Base-by-base conservation (phyloP, 1,140 invertebrate genomes). In the Heliconius eleuchia region DNA sequence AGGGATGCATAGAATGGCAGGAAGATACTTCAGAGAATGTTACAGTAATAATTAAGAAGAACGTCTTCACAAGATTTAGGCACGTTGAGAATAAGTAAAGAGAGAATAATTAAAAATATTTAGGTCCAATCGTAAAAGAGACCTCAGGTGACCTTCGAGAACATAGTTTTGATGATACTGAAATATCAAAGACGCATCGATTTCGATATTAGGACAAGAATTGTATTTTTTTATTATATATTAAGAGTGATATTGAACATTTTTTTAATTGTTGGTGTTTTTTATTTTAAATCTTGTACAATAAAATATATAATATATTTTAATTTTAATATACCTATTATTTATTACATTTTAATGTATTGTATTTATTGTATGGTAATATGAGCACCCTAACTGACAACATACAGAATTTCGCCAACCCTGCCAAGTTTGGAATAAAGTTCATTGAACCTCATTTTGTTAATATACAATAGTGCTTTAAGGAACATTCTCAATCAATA, bases 361-460 rank as follows among this genome's bases (percentile, higher is more conserved):
- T 23, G 9, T 27, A 23, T 60, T 66, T 66, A 23, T 57, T 57
- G 7, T 9, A 52, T 57, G 52, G 6, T 57, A n/a, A n/a, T 57
- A 30, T 55, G 74, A 18, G 6, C 39, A 76, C 74, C 60, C 74
- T 76, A 30, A 76, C 60, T 39, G 37, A 18, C 74, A 60, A 71
- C 16, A 76, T 60, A 18, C 57, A 70, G 42, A 39, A 66, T 66
- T 70, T 42, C 46, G 74, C 66, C 60, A 76, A 71, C 57, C 74
- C 60, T 76, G 74, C 55, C 60, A 76, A 46, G 74, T 76, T 76
- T 42, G 66, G 19, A 27, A 11, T 71, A 76, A 30, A 76, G 74
- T 60, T 70, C 23, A 34, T 76, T 76, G 52, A 76, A 66, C 74
- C 60, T 71, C 16, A 30, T 66, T 66, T 66, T 66, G 60, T 66